phyloP scores from a whole-genome alignment of 2,888 invertebrate genomes.

The Limnephilus lunatus region DNA sequence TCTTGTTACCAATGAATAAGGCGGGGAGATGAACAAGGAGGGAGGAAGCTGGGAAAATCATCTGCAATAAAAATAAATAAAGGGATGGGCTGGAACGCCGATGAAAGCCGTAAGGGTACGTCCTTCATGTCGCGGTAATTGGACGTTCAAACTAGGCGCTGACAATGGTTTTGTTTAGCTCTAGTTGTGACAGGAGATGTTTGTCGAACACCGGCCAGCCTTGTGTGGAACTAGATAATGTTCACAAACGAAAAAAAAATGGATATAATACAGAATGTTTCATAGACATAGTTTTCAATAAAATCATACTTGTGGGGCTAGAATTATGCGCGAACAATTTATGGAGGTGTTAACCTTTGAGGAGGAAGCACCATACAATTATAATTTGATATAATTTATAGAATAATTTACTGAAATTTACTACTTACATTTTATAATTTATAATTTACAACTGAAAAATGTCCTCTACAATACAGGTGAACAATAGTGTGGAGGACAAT shows the following conservation, averaged over 20 bases:
- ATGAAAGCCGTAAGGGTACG: constrained; percentile 38
- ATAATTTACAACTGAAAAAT: no score
- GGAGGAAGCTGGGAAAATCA: constrained; percentile 46
- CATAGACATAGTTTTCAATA: not conserved
- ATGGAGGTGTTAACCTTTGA: not conserved
- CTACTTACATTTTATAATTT: no score
- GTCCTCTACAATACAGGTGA: no score
- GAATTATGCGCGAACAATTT: not conserved
- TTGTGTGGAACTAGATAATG: no score
- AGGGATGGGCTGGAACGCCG: constrained; percentile 19
- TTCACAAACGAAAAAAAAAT: no score
- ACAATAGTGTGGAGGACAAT: no score
- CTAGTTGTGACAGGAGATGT: not conserved
- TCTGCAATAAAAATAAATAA: constrained; percentile 52
- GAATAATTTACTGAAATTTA: no score
- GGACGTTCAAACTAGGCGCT: not conserved
- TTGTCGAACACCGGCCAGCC: not conserved
- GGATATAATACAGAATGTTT: not conserved
- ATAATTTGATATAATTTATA: no score
- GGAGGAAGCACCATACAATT: not conserved
- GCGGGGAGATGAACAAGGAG: constrained; percentile 23
- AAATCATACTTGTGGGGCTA: not conserved
- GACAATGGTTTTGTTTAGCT: not conserved
- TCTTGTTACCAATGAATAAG: not conserved
- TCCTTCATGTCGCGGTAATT: constrained; percentile 33